Percentiles rank a stretch among this genome's conserved stretches.
Conservation (phyloP, 2,888 invertebrate genomes). For the Pyrrhosoma nymphula region DNA sequence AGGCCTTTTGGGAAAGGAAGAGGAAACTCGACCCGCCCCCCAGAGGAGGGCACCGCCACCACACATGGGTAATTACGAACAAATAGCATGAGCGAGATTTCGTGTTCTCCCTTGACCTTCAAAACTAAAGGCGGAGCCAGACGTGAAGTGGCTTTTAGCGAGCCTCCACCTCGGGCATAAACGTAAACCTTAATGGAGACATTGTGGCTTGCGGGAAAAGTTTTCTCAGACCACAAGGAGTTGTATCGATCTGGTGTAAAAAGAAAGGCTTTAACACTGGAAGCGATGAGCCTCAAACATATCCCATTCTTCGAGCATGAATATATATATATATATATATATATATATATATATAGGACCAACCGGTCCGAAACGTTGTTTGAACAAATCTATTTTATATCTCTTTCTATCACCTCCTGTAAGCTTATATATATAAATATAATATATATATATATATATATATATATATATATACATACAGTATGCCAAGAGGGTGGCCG, state of each 20-base stretch:
- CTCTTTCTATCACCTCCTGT: too few species aligned
- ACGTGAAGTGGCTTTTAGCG: neutral
- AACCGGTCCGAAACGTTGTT: too few species aligned
- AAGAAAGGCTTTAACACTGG: neutral
- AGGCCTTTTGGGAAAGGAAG: too few species aligned
- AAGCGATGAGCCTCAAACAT: neutral
- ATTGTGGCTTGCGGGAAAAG: neutral
- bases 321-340: too few species aligned
- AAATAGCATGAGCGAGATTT: slow-evolving; percentile 5
- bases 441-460: too few species aligned
- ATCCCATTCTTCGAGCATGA: too few species aligned
- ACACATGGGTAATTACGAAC: neutral
- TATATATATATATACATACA: too few species aligned
- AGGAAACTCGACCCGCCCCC: slow-evolving; percentile 18
- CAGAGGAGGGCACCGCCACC: neutral
- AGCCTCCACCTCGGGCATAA: neutral
- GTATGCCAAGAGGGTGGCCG: too few species aligned
- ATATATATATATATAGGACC: too few species aligned
- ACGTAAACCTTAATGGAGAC: neutral
- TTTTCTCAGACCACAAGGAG: neutral
- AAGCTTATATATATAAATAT: too few species aligned
- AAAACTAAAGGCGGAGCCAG: neutral
- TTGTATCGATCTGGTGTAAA: neutral
- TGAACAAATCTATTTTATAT: too few species aligned
- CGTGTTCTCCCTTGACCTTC: slow-evolving; percentile 1